Percentiles rank a stretch among this genome's conserved stretches.
These are phyloP conservation scores for Echinometra lucunter DNA, from an alignment of 53 echinoderm and acorn worm genomes.

Conservation along the genomic window DNA sequence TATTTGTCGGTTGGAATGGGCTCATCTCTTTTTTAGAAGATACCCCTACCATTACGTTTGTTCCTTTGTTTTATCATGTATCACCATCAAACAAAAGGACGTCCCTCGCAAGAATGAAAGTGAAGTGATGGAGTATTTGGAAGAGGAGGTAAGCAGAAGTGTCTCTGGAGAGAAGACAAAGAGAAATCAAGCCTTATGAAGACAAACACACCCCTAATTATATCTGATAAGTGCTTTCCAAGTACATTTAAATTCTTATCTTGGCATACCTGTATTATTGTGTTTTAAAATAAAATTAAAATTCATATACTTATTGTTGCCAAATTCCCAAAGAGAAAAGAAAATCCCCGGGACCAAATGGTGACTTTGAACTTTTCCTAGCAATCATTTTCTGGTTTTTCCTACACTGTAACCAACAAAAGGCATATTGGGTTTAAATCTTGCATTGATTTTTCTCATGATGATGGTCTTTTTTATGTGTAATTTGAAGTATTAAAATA, in stretches of 20 bases:
- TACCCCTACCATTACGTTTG: neutral
- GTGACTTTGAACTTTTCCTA: too few species aligned
- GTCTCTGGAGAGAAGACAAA: neutral
- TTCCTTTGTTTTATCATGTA: conserved; percentile 23
- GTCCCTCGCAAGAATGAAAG: neutral
- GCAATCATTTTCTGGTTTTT: too few species aligned
- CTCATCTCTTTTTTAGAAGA: neutral
- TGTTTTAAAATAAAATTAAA: too few species aligned
- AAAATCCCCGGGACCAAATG: too few species aligned
- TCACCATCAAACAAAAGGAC: conserved; percentile 21
- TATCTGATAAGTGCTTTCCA: neutral
- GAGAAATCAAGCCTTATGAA: neutral
- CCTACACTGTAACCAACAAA: too few species aligned
- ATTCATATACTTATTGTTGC: too few species aligned
- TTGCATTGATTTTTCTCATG: too few species aligned
- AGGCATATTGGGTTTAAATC: too few species aligned
- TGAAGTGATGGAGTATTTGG: neutral
- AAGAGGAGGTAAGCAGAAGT: conserved; percentile 21
- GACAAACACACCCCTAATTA: neutral
- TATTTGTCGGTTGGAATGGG: too few species aligned
- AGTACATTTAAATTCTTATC: neutral
- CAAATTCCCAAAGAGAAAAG: too few species aligned
- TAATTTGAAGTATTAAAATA: too few species aligned
- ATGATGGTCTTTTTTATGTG: too few species aligned
- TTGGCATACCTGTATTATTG: neutral